Evolutionary conservation across 2,888 invertebrate genomes (phyloP), one percentile per base, ranked within the genome.

Genomic region (Caenorhabditis sp.): DNA sequence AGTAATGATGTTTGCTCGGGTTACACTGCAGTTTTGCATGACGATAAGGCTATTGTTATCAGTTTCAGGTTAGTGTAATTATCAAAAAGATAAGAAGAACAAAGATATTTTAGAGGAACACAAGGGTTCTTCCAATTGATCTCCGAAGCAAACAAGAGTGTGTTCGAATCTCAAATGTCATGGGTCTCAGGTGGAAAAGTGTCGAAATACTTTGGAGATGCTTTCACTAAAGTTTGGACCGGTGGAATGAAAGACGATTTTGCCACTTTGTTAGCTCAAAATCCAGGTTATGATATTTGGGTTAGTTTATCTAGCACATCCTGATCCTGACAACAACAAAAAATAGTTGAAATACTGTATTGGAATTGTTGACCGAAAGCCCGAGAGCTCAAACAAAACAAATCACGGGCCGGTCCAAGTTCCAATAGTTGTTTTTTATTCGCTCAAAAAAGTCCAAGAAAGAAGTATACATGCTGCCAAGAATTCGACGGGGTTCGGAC

Each of bases 41-140:
- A 55, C 21, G 60, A 54, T 66, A 81, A 81, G 60, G 79, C 82
- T 14, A 81, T 84, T 59, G 81, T 84, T 1, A 62, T 84, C 58
- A 66, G 79, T 31, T 84, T 84, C 78, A 75, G 82, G 81, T 59
- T n/a, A n/a, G n/a, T n/a, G n/a, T n/a, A n/a, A n/a, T n/a, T n/a
- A n/a, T n/a, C n/a, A n/a, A n/a, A n/a, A n/a, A n/a, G n/a, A n/a
- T 31, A 31, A 31, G 10, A 6, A 23, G 5, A 51, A 51, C 23
- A 10, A n/a, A 23, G 17, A 51, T 21, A 10, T 66, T 81, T 60
- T 64, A 80, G 84, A 58, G 82, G 82, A 51, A 80, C 81, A n/a
- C 71, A 80, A 37, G 78, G 77, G 53, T 78, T 80, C 60, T 62
- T 78, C 27, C 78, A 84, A 63, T 63, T 84, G 37, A 68, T 82